Conservation (phyloP, 2,113 vertebrate genomes). For the Cisticola juncidis region DNA sequence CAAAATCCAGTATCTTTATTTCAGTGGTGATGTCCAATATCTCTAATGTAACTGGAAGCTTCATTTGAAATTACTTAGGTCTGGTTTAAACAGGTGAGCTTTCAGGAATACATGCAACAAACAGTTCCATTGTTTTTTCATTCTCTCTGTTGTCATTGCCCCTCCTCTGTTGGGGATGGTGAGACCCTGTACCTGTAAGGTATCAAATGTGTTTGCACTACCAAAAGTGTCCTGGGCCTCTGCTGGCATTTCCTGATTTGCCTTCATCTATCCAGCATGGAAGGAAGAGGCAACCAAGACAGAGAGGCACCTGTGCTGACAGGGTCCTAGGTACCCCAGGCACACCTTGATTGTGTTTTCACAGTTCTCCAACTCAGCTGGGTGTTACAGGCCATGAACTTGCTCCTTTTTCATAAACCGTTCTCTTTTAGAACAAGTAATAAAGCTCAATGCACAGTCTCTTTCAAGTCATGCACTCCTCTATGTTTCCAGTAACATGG, state of each 20-base stretch:
- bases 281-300: background rate
- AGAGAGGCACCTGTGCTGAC: background rate
- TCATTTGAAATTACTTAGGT: background rate
- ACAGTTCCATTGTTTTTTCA: background rate
- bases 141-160: background rate
- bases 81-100: background rate
- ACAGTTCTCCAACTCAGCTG: background rate
- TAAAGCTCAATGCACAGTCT: background rate
- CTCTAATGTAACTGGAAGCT: background rate
- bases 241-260: background rate
- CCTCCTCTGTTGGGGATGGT: background rate
- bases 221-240: background rate
- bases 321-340: background rate
- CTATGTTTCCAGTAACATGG: background rate
- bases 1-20: background rate
- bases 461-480: background rate
- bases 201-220: background rate
- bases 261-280: background rate
- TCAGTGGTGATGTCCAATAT: accelerated
- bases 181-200: background rate
- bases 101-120: background rate
- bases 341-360: background rate
- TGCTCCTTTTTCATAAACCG: background rate
- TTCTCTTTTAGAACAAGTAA: background rate
- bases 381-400: background rate